Conservation (phyloP, 2,113 vertebrate genomes). For the Dendrocopos noguchii region DNA sequence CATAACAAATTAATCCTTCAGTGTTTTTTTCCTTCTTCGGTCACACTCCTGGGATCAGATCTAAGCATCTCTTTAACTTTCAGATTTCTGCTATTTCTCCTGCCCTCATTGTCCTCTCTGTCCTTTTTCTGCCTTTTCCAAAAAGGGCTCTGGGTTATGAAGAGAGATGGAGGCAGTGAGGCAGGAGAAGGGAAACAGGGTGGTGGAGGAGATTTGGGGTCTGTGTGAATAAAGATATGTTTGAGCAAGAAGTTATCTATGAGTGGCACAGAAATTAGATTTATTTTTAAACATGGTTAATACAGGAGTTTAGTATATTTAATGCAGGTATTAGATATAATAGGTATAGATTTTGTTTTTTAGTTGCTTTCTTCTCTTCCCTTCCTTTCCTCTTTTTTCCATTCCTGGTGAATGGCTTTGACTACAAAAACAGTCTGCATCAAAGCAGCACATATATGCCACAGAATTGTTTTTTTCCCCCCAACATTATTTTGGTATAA, state of each 20-base stretch:
- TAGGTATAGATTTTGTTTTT: too few species aligned
- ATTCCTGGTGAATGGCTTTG: neutral
- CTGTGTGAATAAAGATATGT: neutral
- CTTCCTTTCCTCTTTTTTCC: neutral
- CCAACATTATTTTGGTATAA: neutral
- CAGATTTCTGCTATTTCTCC: neutral
- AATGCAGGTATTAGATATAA: neutral
- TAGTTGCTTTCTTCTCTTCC: too few species aligned
- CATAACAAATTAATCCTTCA: neutral
- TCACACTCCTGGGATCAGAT: neutral
- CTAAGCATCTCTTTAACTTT: neutral
- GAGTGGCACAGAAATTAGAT: neutral
- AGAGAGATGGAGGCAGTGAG: neutral
- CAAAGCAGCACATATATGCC: neutral
- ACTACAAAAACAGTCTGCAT: neutral
- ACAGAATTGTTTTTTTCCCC: neutral
- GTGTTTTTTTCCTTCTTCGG: neutral
- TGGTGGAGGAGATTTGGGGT: neutral
- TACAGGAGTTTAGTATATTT: neutral
- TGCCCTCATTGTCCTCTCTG: fast-evolving
- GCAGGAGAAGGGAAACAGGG: neutral
- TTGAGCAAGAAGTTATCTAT: neutral
- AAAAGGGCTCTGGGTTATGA: neutral
- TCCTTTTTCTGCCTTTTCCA: neutral
- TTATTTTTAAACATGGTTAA: neutral